A percentile compares a stretch with the other conserved stretches of the same genome.
Conservation (phyloP, 64 coral and sea anemone genomes). For the Anthopleura sola region DNA sequence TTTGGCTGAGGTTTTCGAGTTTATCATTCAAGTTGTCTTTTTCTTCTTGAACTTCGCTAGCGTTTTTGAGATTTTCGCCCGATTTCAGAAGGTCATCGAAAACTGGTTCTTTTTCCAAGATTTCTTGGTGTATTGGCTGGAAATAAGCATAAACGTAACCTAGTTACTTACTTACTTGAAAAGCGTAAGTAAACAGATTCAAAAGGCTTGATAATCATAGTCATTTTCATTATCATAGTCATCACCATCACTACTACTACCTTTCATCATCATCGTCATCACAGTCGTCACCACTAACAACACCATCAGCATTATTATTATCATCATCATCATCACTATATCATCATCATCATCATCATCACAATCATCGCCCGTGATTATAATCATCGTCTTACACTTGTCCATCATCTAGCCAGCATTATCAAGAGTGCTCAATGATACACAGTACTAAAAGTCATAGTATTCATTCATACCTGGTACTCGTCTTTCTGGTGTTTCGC, state of each 20-base stretch:
- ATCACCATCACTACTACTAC: not conserved
- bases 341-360: too few species aligned
- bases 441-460: too few species aligned
- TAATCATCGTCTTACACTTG: too few species aligned
- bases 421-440: not conserved
- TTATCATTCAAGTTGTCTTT: conserved; percentile 74
- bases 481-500: conserved; percentile 63
- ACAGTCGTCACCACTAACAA: not conserved
- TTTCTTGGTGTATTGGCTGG: conserved; percentile 73
- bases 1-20: conserved; percentile 56
- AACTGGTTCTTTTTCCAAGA: conserved; percentile 59
- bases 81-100: conserved; percentile 54
- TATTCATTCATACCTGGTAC: conserved; percentile 40
- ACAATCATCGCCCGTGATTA: too few species aligned
- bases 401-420: not conserved
- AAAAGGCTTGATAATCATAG: too few species aligned
- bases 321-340: not conserved
- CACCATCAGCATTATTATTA: not conserved
- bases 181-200: not conserved
- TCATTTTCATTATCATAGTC: not conserved
- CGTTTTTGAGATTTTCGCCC: conserved; percentile 63
- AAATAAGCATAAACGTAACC: not conserved
- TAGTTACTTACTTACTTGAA: not conserved
- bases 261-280: not conserved
- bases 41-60: conserved; percentile 51